Evolutionary conservation across 1,140 invertebrate genomes (phyloP).

Genomic region (Megalopta genalis): DNA sequence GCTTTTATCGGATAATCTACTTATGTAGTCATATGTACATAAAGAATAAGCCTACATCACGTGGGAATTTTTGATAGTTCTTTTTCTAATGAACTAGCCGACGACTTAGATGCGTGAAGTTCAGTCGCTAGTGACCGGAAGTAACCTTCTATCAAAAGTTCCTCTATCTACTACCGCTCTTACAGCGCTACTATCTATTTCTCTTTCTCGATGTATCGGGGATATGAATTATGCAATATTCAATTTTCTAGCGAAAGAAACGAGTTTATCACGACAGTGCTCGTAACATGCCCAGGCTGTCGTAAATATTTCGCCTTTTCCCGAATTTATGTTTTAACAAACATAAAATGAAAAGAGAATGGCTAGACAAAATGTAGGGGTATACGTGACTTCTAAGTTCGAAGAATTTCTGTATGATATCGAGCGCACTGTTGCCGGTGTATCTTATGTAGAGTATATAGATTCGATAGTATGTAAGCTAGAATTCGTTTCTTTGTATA

Average conservation of each 20-base stretch:
- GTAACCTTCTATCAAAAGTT: constrained; percentile 57
- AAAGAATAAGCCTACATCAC: constrained; percentile 60
- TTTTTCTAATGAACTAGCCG: constrained; percentile 57
- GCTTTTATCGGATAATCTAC: constrained; percentile 51
- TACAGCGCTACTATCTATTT: constrained; percentile 3
- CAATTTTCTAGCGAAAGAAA: constrained; percentile 3
- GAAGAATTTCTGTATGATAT: constrained; percentile 38
- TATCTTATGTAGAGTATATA: constrained; percentile 70
- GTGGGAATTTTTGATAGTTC: constrained; percentile 65
- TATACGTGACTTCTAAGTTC: constrained; percentile 33
- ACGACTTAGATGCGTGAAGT: constrained; percentile 42
- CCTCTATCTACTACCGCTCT: constrained; percentile 29
- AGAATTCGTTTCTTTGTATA: constrained; percentile 73
- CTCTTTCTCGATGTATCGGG: constrained; percentile 35
- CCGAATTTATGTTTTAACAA: background rate
- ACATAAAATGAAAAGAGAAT: background rate
- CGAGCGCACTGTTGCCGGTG: constrained; percentile 57
- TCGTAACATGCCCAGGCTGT: constrained; percentile 4
- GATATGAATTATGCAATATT: constrained; percentile 49
- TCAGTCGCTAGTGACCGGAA: constrained; percentile 48
- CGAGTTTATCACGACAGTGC: background rate
- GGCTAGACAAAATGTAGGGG: constrained; percentile 8
- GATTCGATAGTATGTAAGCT: constrained; percentile 53
- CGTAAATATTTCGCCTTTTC: constrained; percentile 19
- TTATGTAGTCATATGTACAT: constrained; percentile 67